Evolutionary conservation across 1,140 invertebrate species (phyloP), one percentile per base, ranked within the genome.

Genomic region (Drosophila pruinosa): DNA sequence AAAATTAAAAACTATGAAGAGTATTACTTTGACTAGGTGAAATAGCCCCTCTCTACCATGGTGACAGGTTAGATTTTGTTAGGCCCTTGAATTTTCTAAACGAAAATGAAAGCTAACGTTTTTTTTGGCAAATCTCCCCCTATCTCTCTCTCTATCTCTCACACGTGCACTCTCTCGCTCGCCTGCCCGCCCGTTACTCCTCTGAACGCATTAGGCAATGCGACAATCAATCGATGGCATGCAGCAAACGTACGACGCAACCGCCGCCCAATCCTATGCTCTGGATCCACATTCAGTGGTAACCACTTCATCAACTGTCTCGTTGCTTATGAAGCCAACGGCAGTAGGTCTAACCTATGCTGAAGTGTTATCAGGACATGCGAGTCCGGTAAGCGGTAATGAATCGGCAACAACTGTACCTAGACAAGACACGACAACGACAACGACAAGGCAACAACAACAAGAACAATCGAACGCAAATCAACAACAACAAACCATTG

Each of bases 281-380:
- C 91, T 95, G 92, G 96, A 96, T 93, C 95, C 95, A 78, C 93
- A 95, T 93, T 94, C 93, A 93, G 92, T 93, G 78, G 90, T 90
- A 62, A 89, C 91, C 68, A 90, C 89, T 73, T 91, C 91, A 73
- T 89, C 89, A 52, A 78, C 82, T 72, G 81, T 89, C 50, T 91
- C 90, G 64, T 89, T 89, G 75, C 85, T 76, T 80, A 81, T 91
- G 82, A 90, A 92, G 73, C 78, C 82, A 65, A 90, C 90, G 75
- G 74, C 86, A 71, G 83, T 91, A 70, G 92, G 92, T 78, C 79
- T 92, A 62, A 92, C 92, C 62, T 93, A 93, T 83, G 92, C 92
- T 58, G 92, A 93, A 79, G 91, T 91, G 62, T 78, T 92, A 59
- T 90, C 90, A 53, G 88, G 91, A 68, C 90, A 89, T 50, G 62